Percentiles rank a stretch among this genome's conserved stretches.
Evolutionary conservation across 2,888 invertebrate genomes (phyloP).

Genomic region (Aricia artaxerxes): DNA sequence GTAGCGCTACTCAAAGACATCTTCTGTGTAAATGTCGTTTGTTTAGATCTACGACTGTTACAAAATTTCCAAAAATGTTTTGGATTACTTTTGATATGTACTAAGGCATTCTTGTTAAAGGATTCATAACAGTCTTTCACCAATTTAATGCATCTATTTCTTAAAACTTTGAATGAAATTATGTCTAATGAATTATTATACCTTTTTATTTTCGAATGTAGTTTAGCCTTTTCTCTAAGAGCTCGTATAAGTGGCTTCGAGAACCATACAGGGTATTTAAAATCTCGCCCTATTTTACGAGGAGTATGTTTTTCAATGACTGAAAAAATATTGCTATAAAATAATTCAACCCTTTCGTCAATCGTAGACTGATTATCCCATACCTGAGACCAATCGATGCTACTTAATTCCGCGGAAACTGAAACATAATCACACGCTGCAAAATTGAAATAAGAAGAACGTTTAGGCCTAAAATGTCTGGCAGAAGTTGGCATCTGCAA

Average conservation of each 20-base stretch:
- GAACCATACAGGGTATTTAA: constrained; percentile 29
- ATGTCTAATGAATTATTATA: constrained; percentile 22
- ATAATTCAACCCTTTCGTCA: constrained; percentile 1
- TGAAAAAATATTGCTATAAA: neutral
- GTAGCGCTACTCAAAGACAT: neutral
- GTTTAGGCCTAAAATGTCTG: neutral
- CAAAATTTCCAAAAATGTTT: neutral
- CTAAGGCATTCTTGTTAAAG: neutral
- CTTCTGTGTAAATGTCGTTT: neutral
- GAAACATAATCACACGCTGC: neutral
- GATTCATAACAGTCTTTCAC: too few relatives aligned
- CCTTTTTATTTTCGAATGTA: constrained; percentile 27
- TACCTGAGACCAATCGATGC: neutral
- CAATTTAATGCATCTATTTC: too few relatives aligned
- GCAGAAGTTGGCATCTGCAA: too few relatives aligned
- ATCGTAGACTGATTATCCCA: neutral
- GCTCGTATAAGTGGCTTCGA: constrained; percentile 22
- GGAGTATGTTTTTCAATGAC: neutral
- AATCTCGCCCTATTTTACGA: neutral
- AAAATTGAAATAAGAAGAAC: neutral
- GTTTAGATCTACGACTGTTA: neutral
- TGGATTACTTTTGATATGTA: neutral
- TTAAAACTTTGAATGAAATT: neutral
- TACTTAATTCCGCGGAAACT: neutral
- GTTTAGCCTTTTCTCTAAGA: constrained; percentile 30